Percentiles rank a stretch among this genome's conserved stretches.
Evolutionary conservation across 2,113 vertebrate species (phyloP).

Genomic region (Arothron firmamentum): DNA sequence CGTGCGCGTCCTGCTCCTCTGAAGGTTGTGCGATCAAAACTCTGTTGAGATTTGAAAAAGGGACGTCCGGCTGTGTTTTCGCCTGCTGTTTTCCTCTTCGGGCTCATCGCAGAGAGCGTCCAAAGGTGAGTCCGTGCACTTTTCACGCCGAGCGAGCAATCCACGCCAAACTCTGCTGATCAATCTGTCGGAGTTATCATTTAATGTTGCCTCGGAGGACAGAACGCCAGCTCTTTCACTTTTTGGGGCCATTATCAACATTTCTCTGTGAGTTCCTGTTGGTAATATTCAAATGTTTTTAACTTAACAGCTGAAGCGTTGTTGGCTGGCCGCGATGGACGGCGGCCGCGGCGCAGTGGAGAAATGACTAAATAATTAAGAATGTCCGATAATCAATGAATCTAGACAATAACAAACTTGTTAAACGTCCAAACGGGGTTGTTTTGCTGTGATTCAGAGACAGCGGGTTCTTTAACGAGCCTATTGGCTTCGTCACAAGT

Average conservation of each 20-base stretch:
- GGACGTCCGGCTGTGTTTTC: conserved; percentile 14
- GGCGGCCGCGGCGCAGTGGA: no score
- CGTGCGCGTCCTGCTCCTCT: neutral
- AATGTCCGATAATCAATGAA: neutral
- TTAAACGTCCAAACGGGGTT: neutral
- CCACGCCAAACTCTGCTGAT: conserved; percentile 10
- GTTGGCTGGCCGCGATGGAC: neutral
- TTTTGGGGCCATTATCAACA: no score
- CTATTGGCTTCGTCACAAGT: neutral
- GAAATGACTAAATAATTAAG: no score
- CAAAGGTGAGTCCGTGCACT: conserved; percentile 41
- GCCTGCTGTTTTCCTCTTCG: neutral
- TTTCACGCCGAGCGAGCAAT: neutral
- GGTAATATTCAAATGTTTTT: no score
- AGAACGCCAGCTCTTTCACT: no score
- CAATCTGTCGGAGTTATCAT: neutral
- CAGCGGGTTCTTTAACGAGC: neutral
- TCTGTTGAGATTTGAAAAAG: neutral
- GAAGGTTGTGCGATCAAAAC: neutral
- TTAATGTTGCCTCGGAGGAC: no score
- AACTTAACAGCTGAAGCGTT: neutral
- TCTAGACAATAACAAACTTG: neutral
- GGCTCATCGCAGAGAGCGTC: neutral
- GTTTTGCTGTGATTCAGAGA: neutral
- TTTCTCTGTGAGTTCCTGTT: no score